Evolutionary conservation across 1,140 invertebrate species (phyloP), one percentile per base, ranked within the genome.

Genomic region (Ephestia elutella): DNA sequence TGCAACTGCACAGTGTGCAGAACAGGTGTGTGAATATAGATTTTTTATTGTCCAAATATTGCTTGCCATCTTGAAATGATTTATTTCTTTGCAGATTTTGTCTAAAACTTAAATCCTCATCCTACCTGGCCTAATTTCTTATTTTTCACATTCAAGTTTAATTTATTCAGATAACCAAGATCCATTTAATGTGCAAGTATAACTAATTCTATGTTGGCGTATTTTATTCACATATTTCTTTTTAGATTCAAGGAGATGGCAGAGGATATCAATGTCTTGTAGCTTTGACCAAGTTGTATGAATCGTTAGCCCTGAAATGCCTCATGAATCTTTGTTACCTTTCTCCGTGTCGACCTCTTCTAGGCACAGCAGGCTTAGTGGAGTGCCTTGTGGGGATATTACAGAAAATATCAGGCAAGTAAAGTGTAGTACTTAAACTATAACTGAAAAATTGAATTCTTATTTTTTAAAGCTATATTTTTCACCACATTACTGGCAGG

Each of bases 311-410:
- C 15, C 58, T 89, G n/a, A 88, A 89, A 63, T 87, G 84, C 48
- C 65, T 90, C 2, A 80, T 87, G 73, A 90, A 90, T 66, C 66
- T 90, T 2, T 89, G 89, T 63, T 89, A 86, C 54, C 48, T 89
- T 5, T 76, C 80, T 19, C 60, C 73, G 25, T 84, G 78, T 58
- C 68, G 83, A 1, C 85, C 82, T 13, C 60, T 78, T 0, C 59
- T 90, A 5, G 89, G 89, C 1, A 80, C 68, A 11, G 86, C 83
- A 10, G 89, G 87, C 9, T 70, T 89, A 51, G 82, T 89, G 0
- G 85, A 89, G 70, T 84, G 83, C 58, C 59, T 90, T 57, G 82
- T 89, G 13, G 70, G 74, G 7, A 76, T 87, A 56, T 55, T 89
- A 32, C 69, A 81, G 57, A 88, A 83, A 61, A 69, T 63, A 59